Evolutionary conservation across 1,140 invertebrate species (phyloP), one percentile per base, ranked within the genome.

Genomic region (Eriosoma lanigerum): DNA sequence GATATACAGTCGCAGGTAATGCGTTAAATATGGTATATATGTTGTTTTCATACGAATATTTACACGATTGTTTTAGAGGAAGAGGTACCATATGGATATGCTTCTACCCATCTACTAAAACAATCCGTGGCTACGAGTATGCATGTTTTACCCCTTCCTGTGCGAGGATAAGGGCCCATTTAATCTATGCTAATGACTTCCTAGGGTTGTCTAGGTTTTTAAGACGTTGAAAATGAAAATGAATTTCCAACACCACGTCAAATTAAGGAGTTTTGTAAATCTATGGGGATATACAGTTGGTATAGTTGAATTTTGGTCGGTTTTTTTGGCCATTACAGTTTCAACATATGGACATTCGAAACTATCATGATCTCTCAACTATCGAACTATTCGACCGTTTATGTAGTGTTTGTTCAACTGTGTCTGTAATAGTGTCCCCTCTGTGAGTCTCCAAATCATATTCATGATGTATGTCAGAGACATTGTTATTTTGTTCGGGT

Each of bases 21-120:
- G n/a, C n/a, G n/a, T n/a, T n/a, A n/a, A n/a, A n/a, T n/a, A n/a
- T n/a, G n/a, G n/a, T n/a, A n/a, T n/a, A n/a, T n/a, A n/a, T n/a
- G n/a, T n/a, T n/a, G n/a, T n/a, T n/a, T n/a, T n/a, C n/a, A n/a
- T n/a, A n/a, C 66, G 1, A 70, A 1, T 1, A 21, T 70, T 70
- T 70, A 4, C 1, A 9, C 21, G 0, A 70, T 50, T 19, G 15
- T 50, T 50, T 70, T 70, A 0, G 46, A 24, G 15, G 21, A 26
- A 2, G 66, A 44, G n/a, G 46, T 26, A 3, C 44, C 21, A 6
- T 26, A 17, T 0, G 21, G 13, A 26, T 70, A 50, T 3, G 66
- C 66, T 17, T 70, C 46, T 5, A 24, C 12, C 13, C 66, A 48
- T 13, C 66, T 70, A 32, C 66, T 70, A 70, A 48, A 70, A 17